These are phyloP conservation scores for Amblyopsis hoosieri DNA, from an alignment of 2,797 vertebrate genomes.

Conservation along the genomic window DNA sequence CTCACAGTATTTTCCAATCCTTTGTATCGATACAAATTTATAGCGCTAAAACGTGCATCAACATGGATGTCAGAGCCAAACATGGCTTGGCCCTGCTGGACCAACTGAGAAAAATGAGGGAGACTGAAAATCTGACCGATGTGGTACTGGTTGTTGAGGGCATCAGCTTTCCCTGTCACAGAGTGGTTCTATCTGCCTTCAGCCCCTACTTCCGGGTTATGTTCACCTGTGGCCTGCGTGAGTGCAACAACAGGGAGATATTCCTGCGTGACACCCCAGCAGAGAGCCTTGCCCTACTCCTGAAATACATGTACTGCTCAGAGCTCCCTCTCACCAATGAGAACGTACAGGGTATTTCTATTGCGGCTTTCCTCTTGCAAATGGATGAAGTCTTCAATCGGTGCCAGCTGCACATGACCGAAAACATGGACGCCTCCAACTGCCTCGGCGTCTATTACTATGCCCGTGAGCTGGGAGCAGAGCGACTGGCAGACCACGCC, in stretches of 20 bases:
- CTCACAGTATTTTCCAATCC: background rate
- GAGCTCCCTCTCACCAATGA: constrained; percentile 81
- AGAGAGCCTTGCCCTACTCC: constrained; percentile 84
- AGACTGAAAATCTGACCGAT: constrained; percentile 86
- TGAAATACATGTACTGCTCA: constrained; percentile 91
- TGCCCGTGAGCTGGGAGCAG: constrained; percentile 91
- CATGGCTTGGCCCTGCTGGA: constrained; percentile 86
- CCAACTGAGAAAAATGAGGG: constrained; percentile 88
- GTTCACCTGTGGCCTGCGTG: constrained; percentile 95
- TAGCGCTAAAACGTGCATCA: constrained; percentile 15
- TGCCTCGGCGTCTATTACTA: constrained; percentile 94
- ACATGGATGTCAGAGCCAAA: constrained; percentile 77
- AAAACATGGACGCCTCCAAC: constrained; percentile 95
- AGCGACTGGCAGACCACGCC: constrained; percentile 87
- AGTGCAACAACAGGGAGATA: constrained; percentile 87
- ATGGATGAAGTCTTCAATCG: constrained; percentile 90
- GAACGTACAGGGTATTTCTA: constrained; percentile 91
- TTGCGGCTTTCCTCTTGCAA: constrained; percentile 91
- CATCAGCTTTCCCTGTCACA: constrained; percentile 92
- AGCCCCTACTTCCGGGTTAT: constrained; percentile 98
- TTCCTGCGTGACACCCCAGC: constrained; percentile 85
- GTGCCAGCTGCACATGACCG: constrained; percentile 91
- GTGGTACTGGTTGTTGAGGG: constrained; percentile 91
- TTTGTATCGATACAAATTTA: background rate
- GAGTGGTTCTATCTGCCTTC: constrained; percentile 90